phyloP scores from a whole-genome alignment of 2,797 vertebrate genomes.

The Oreonectes daqikongensis region DNA sequence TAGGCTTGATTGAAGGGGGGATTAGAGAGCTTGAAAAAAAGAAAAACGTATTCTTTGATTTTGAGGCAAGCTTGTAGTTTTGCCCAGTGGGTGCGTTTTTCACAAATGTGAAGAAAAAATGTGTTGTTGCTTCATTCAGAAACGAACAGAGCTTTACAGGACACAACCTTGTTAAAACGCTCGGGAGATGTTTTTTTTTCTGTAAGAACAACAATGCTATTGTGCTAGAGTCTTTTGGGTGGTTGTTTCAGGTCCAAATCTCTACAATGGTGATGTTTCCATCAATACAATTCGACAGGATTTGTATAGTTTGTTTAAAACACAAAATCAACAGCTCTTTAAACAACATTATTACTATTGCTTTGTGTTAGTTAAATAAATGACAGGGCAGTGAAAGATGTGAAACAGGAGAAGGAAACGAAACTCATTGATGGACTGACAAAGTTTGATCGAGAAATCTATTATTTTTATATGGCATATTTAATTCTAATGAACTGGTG shows the following conservation, averaged over 20 bases:
- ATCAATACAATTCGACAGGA: neutral
- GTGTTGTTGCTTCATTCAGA: neutral
- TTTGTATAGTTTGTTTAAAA: neutral
- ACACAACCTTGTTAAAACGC: constrained; percentile 26
- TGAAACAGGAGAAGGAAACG: neutral
- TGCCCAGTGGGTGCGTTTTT: constrained; percentile 9
- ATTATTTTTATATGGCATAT: neutral
- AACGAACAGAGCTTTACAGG: neutral
- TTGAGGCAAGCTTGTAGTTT: constrained; percentile 20
- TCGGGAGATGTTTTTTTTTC: constrained; percentile 18
- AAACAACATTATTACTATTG: neutral
- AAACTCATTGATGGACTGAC: neutral
- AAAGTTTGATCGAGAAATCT: neutral
- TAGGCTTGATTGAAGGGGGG: constrained; percentile 25
- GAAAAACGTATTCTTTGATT: neutral
- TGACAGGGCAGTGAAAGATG: neutral
- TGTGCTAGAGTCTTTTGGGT: neutral
- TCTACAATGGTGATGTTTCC: neutral
- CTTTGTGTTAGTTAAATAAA: neutral
- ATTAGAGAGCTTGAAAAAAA: constrained; percentile 4
- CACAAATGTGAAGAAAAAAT: neutral
- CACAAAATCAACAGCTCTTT: neutral
- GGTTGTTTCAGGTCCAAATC: neutral
- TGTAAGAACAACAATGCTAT: neutral
- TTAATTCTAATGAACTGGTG: too few species aligned